Base-by-base conservation (phyloP, 2,888 invertebrate genomes). In the Drosophila sordidula region DNA sequence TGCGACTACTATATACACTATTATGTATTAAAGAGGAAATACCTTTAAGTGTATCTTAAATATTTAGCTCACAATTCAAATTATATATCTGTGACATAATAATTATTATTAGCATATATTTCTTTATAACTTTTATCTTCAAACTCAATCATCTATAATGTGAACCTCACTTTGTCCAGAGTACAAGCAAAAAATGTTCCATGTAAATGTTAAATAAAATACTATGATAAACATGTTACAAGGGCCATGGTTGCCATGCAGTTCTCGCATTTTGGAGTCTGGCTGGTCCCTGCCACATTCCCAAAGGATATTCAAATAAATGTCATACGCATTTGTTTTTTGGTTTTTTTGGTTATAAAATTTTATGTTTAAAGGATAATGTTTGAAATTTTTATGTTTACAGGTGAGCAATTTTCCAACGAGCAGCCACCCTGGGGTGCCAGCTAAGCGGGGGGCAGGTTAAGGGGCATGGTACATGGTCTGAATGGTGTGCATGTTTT, bases 331-430 rank as follows among this genome's bases (percentile, higher is more conserved):
- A 89, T 86, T 87, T 85, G 81, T 84, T 89, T 79, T 80, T 88
- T 65, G 72, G 63, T 83, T 77, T 64, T 63, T 80, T 71, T 56
- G 86, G 85, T 72, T 89, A 81, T 86, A 87, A 87, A 87, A 86
- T 86, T 86, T 89, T 89, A 86, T 86, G 85, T 89, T 86, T 84
- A 84, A 86, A 87, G 89, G 85, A 89, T 84, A 89, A 87, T 86
- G 89, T 84, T 86, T 87, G 75, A 75, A 85, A 84, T 79, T 89
- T 85, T 89, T 85, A 87, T 87, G 87, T 87, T 84, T 89, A 74
- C 89, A 85, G 89, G 89, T 85, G 81, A 84, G 70, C 87, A 85
- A 87, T 78, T 80, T 88, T 75, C 66, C 80, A 82, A 65, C 70
- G 66, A 67, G 70, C 57, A 70, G 44, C 18, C n/a, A 12, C 9